These are phyloP conservation scores for Pluvianellus socialis DNA, from an alignment of 2,113 vertebrate species.

Conservation along the genomic window DNA sequence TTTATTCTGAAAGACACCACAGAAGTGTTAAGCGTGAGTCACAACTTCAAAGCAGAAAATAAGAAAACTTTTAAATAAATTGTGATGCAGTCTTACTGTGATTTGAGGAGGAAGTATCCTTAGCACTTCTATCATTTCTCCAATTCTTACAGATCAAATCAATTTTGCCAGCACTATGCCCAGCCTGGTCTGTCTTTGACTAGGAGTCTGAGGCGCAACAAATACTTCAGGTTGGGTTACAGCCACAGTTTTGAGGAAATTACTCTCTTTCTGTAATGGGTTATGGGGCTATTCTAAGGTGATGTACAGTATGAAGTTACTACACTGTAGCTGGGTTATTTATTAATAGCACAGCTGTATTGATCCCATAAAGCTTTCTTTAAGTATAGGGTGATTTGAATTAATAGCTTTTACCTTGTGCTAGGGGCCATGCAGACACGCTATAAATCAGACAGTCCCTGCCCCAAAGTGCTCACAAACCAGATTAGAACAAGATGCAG, in stretches of 20 bases:
- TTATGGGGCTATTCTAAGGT: neutral
- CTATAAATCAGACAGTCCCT: conserved; percentile 59
- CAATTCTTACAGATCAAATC: neutral
- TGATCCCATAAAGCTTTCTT: conserved; percentile 48
- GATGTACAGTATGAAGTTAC: neutral
- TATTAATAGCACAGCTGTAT: conserved; percentile 38
- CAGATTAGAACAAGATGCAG: conserved; percentile 62
- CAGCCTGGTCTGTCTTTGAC: neutral
- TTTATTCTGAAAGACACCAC: neutral
- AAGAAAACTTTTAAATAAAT: neutral
- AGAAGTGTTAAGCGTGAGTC: neutral
- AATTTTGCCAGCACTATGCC: neutral
- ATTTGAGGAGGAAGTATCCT: neutral
- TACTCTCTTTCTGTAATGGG: neutral
- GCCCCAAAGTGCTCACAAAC: conserved; percentile 53
- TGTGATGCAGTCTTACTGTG: neutral
- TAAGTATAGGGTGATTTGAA: conserved; percentile 38
- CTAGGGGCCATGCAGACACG: conserved; percentile 45
- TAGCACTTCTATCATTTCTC: neutral
- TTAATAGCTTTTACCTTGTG: conserved; percentile 44
- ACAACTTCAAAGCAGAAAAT: neutral
- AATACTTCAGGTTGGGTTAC: neutral
- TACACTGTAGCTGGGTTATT: neutral
- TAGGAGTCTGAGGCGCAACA: neutral
- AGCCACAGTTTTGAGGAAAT: neutral